These are phyloP conservation scores for Rhinichthys klamathensis DNA, from an alignment of 2,113 vertebrate species.

Conservation along the genomic window DNA sequence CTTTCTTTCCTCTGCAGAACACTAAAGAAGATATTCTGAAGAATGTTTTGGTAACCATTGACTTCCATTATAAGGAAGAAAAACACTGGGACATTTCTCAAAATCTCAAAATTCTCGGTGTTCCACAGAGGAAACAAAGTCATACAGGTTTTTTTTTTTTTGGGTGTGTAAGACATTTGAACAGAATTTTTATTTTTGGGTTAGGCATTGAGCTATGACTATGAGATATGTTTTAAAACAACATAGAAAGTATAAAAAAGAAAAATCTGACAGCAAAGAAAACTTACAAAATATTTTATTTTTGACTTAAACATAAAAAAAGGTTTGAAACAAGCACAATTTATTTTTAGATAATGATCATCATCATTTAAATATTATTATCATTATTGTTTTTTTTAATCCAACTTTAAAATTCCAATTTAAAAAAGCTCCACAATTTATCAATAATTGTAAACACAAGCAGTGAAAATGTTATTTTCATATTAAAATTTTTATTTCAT, in stretches of 20 bases:
- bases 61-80: neutral
- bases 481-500: slow-evolving; percentile 75
- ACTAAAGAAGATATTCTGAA: too few species aligned
- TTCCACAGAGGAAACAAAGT: neutral
- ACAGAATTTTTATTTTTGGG: neutral
- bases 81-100: neutral
- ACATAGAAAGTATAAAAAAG: neutral
- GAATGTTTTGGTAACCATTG: too few species aligned
- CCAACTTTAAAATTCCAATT: slow-evolving; percentile 43
- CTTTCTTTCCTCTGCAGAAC: neutral
- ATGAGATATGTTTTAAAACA: neutral
- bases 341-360: slow-evolving; percentile 64
- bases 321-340: slow-evolving; percentile 65
- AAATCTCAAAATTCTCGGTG: neutral
- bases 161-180: neutral
- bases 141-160: neutral
- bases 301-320: slow-evolving; percentile 63
- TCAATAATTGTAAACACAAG: slow-evolving; percentile 69
- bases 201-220: neutral
- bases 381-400: slow-evolving; percentile 61
- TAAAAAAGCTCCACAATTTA: slow-evolving; percentile 61
- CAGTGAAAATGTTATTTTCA: slow-evolving; percentile 74
- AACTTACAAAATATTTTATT: slow-evolving; percentile 75
- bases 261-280: slow-evolving; percentile 63
- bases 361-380: slow-evolving; percentile 71